Base-by-base conservation (phyloP, 2,797 vertebrate genomes). In the Carapus acus region DNA sequence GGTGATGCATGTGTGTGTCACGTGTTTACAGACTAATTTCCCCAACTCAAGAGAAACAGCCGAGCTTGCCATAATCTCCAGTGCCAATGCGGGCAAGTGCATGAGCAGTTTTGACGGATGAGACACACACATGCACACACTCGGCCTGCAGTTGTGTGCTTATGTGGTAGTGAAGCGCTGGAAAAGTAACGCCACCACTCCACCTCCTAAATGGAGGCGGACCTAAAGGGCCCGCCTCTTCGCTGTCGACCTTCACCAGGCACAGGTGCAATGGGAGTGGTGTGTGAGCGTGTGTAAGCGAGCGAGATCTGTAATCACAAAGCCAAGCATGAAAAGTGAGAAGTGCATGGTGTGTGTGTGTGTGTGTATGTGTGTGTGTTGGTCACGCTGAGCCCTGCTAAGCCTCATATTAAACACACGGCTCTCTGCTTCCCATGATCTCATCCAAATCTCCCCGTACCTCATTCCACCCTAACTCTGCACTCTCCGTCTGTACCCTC, bases 371-470 rank as follows among this genome's bases (percentile, higher is more conserved):
- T 51, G 14, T 56, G 61, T 43, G 62, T 66, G 16, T 40, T 66
- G 53, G n/a, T 48, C 38, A 48, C 60, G 55, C 51, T 33, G 8
- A 60, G 54, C 47, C 44, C 57, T 42, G 58, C 43, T 69, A 65
- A 79, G 63, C 70, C 62, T 76, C 65, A 53, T 66, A 67, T 76
- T 73, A 69, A 81, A 78, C 67, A 62, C 65, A 65, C 53, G 58
- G 59, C 64, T 72, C 66, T 74, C 31, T 21, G 65, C 70, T 83
- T 80, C 77, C 75, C 80, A 83, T 84, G 81, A 84, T 69, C 74
- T 81, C 80, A 83, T 68, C 65, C 58, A 11, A 50, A 56, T 77
- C 52, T 60, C 52, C 69, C 79, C 60, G 63, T 77, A 62, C 66
- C 31, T 33, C 31, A 13, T 13, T 33, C 31, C 58, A 64, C 60